Base-by-base conservation (phyloP, 2,888 invertebrate genomes). In the Trichacis sp. region DNA sequence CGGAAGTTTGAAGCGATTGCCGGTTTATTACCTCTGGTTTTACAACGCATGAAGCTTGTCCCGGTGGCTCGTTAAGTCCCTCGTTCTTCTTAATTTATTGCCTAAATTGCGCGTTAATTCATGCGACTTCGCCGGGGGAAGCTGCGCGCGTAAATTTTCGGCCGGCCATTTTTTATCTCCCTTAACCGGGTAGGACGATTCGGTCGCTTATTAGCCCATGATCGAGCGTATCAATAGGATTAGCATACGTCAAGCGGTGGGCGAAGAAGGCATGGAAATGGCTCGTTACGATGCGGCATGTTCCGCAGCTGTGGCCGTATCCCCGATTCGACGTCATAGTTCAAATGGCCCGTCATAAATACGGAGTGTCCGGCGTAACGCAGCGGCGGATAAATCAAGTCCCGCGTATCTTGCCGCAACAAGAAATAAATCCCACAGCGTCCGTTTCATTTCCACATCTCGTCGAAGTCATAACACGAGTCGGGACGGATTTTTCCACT, bases 261-360 rank as follows among this genome's bases (percentile, higher is more conserved):
- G 5, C 33, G 33, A 33, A 33, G 33, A 33, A 33, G 9, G 33
- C 42, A 14, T 42, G 18, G 42, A 42, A 42, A 42, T 42, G 15
- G 42, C 42, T 42, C 42, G 33, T 33, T 33, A 33, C 33, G 42
- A 42, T 17, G 42, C 18, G 8, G 42, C 15, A 4, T 18, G n/a
- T 42, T 17, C 42, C n/a, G 42, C 42, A 17, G 42, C 17, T 42
- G 15, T 15, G 15, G 15, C 19, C 43, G 14, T 43, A 43, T 43
- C 43, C 43, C 9, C 43, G 14, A 43, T 43, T n/a, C 43, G 18
- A 43, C 43, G 43, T 43, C 43, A 19, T 43, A 6, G 18, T 43
- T 43, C 43, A 43, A 43, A 43, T 43, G 43, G 43, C 15, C 43
- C 43, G 43, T 43, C 43, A 43, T 43, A 43, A 43, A 43, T 43